A percentile compares a stretch with the other conserved stretches of the same genome.
Conservation (phyloP, 1,140 invertebrate genomes). For the Drusus annulatus region DNA sequence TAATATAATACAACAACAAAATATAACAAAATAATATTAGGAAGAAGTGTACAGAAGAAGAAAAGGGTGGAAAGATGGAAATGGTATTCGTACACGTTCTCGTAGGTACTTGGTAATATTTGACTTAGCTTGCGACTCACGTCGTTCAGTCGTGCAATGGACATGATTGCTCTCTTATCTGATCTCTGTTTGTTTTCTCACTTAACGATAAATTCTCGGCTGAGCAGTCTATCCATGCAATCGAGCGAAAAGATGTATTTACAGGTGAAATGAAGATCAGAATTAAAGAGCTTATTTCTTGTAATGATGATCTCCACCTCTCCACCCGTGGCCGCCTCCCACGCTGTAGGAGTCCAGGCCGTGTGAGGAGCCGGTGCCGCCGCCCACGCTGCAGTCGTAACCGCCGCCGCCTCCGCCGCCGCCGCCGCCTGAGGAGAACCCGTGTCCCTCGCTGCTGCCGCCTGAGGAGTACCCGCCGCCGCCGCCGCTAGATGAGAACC, state of each 20-base stretch:
- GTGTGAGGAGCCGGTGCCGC: not conserved
- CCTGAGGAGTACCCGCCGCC: slow-evolving; percentile 37
- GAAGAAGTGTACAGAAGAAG: slow-evolving; percentile 36
- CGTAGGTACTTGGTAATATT: slow-evolving; percentile 41
- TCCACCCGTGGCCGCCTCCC: slow-evolving; percentile 2
- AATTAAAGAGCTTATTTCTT: slow-evolving; percentile 17
- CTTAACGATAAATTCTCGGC: not conserved
- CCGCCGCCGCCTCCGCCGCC: slow-evolving; percentile 32
- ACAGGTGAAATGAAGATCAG: slow-evolving; percentile 18
- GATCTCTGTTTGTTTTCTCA: not conserved
- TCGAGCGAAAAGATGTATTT: slow-evolving; percentile 31
- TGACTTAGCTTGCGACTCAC: slow-evolving; percentile 29
- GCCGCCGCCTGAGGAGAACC: slow-evolving; percentile 43
- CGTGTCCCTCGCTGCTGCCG: slow-evolving; percentile 28
- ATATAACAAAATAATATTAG: slow-evolving; percentile 30
- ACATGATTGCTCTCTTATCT: not conserved
- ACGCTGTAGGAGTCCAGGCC: slow-evolving; percentile 34
- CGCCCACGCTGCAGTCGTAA: slow-evolving; percentile 46
- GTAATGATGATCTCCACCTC: slow-evolving; percentile 23
- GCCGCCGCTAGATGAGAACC: slow-evolving; percentile 4
- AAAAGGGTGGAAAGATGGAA: slow-evolving; percentile 1
- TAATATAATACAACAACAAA: slow-evolving; percentile 37
- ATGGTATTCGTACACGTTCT: slow-evolving; percentile 30
- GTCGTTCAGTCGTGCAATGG: slow-evolving; percentile 30
- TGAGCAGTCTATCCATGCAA: not conserved